Conservation (phyloP, 2,888 invertebrate genomes). For the Liopterus haemorrhoidalis region DNA sequence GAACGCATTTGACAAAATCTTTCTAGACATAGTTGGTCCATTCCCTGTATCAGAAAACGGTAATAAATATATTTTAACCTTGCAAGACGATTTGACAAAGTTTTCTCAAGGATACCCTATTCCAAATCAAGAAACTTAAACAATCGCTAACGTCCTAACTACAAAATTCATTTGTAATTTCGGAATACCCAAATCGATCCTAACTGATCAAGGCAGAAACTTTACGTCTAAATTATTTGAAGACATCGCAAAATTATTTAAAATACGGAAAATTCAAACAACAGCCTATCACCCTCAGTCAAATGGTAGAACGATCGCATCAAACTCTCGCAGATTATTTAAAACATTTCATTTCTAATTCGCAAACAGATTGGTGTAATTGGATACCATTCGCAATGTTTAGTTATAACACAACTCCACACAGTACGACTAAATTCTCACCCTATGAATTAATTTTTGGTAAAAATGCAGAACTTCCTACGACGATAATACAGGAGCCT, state of each 20-base stretch:
- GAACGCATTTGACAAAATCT: slow-evolving; percentile 31
- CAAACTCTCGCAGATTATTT: slow-evolving; percentile 34
- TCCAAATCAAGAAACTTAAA: slow-evolving; percentile 33
- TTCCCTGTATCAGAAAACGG: slow-evolving; percentile 29
- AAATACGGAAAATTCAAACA: slow-evolving; percentile 33
- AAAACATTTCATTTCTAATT: slow-evolving; percentile 31
- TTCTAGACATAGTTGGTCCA: slow-evolving; percentile 34
- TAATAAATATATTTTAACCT: slow-evolving; percentile 34
- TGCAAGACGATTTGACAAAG: slow-evolving; percentile 36
- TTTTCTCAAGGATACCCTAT: slow-evolving; percentile 33
- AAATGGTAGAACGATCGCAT: slow-evolving; percentile 37
- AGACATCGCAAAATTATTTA: slow-evolving; percentile 32
- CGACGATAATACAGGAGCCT: slow-evolving; percentile 26
- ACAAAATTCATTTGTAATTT: slow-evolving; percentile 27
- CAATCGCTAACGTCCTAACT: slow-evolving; percentile 30
- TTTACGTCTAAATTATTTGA: slow-evolving; percentile 31
- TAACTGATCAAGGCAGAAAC: slow-evolving; percentile 26
- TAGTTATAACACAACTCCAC: slow-evolving; percentile 30
- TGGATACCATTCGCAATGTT: slow-evolving; percentile 33
- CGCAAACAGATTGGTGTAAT: slow-evolving; percentile 36
- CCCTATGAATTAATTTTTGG: slow-evolving; percentile 32
- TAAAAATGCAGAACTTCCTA: slow-evolving; percentile 21
- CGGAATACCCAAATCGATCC: slow-evolving; percentile 16
- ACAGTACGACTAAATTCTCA: slow-evolving; percentile 29
- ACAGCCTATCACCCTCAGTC: slow-evolving; percentile 35